Conservation (phyloP, 64 coral and sea anemone genomes). For the Porites lutea region DNA sequence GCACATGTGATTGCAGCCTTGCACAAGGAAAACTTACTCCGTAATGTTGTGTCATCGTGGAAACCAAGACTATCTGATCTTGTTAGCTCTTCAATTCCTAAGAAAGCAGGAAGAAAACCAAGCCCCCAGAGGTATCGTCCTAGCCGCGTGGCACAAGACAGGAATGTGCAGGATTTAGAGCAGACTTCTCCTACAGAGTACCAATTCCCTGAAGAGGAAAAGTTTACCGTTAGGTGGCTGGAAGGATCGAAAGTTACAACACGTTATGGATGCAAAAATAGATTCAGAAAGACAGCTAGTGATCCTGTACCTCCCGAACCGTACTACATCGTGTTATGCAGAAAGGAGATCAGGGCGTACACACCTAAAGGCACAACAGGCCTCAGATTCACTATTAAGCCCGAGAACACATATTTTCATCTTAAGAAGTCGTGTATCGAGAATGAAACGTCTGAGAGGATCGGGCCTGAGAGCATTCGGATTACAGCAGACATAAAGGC, state of each 20-base stretch:
- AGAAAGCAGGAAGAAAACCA: constrained; percentile 65
- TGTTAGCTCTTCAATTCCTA: constrained; percentile 21
- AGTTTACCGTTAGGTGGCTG: constrained; percentile 35
- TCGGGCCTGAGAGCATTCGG: not conserved
- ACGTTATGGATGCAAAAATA: constrained; percentile 45
- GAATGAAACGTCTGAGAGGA: constrained; percentile 4
- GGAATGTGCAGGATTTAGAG: constrained; percentile 37
- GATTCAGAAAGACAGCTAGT: constrained; percentile 26
- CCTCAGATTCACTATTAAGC: constrained; percentile 1
- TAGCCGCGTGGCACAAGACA: constrained; percentile 25
- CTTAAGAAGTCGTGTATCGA: constrained; percentile 27
- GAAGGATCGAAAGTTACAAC: constrained; percentile 41
- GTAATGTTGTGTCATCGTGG: constrained; percentile 21
- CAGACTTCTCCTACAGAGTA: constrained; percentile 2
- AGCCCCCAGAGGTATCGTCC: constrained; percentile 55
- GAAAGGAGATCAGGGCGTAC: constrained; percentile 50
- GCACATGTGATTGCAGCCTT: constrained; percentile 13
- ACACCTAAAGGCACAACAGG: constrained; percentile 39
- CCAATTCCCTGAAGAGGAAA: constrained; percentile 5
- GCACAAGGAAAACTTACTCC: not conserved
- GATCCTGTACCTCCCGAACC: constrained; percentile 55
- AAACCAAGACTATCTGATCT: constrained; percentile 11
- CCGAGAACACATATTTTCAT: constrained; percentile 46
- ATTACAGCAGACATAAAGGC: not conserved
- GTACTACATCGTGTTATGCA: constrained; percentile 34